These are phyloP conservation scores for Pocillopora damicornis DNA, from an alignment of 64 coral and sea anemone genomes.

Conservation along the genomic window DNA sequence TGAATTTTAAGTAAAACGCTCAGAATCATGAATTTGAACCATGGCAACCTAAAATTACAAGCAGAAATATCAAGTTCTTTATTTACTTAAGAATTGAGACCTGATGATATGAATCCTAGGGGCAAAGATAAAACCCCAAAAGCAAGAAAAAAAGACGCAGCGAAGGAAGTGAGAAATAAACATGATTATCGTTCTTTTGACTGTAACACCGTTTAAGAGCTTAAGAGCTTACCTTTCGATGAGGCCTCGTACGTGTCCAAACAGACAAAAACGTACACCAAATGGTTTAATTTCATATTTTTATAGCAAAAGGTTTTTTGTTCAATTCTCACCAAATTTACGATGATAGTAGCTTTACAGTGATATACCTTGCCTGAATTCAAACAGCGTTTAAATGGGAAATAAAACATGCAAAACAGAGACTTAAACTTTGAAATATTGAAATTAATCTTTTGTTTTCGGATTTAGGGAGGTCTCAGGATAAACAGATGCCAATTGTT, in stretches of 20 bases:
- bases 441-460: neutral
- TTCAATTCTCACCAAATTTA: neutral
- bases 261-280: neutral
- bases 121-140: neutral
- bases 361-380: neutral
- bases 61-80: too few relatives aligned
- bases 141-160: neutral
- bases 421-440: neutral
- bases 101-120: too few relatives aligned
- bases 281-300: neutral
- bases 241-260: neutral
- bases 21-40: too few relatives aligned
- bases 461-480: neutral
- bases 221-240: neutral
- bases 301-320: neutral
- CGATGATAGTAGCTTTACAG: neutral
- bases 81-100: too few relatives aligned
- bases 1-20: too few relatives aligned
- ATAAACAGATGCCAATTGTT: neutral
- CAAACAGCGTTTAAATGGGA: neutral
- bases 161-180: neutral
- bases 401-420: neutral
- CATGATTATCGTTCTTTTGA: neutral
- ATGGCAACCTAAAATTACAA: too few relatives aligned
- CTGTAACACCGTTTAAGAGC: neutral